Percentiles rank a stretch among this genome's conserved stretches.
Evolutionary conservation across 1,140 invertebrate genomes (phyloP).

Genomic region (Chrysomallon squamiferum): DNA sequence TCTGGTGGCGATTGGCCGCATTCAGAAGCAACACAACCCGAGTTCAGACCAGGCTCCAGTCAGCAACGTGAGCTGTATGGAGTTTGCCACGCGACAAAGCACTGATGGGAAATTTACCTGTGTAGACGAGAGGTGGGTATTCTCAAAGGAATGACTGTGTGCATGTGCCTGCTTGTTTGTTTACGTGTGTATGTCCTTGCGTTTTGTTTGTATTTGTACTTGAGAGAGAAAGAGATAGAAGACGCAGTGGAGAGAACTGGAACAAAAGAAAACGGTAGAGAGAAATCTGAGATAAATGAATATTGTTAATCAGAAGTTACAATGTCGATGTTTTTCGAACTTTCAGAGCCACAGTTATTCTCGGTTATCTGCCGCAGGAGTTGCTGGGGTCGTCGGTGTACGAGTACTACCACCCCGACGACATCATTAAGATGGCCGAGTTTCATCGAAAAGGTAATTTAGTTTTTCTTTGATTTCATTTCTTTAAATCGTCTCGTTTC

Average conservation of each 20-base stretch:
- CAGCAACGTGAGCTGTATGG: conserved; percentile 65
- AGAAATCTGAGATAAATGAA: no score
- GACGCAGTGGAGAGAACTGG: no score
- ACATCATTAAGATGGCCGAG: conserved; percentile 81
- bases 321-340: no score
- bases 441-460: conserved; percentile 77
- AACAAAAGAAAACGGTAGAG: no score
- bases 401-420: conserved; percentile 88
- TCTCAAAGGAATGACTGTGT: no score
- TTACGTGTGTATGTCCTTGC: no score
- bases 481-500: neutral
- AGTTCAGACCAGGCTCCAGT: conserved; percentile 35
- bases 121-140: conserved; percentile 73
- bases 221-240: no score
- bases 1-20: conserved; percentile 74
- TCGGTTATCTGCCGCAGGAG: conserved; percentile 93
- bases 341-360: conserved; percentile 81
- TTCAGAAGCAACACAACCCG: conserved; percentile 64
- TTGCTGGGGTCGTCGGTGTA: conserved; percentile 90
- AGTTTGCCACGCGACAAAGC: conserved; percentile 73
- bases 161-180: no score
- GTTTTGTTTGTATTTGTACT: no score
- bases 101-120: conserved; percentile 72
- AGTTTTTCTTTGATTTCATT: neutral
- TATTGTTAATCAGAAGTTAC: no score